Conservation (phyloP, 1,140 invertebrate genomes). For the Leptinotarsa texana region DNA sequence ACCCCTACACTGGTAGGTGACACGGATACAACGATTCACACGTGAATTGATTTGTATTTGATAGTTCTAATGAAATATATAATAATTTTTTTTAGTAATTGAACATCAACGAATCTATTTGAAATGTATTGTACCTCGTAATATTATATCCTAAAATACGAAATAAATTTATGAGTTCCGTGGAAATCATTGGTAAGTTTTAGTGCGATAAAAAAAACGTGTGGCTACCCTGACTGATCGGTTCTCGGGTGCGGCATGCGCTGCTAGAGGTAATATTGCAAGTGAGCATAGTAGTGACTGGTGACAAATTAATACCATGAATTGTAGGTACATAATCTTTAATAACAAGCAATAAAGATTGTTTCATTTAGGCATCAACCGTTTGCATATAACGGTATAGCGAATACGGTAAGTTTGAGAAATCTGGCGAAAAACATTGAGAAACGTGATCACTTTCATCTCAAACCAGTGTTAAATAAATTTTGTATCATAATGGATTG, state of each 20-base stretch:
- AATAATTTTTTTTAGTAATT: too few relatives aligned
- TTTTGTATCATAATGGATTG: constrained; percentile 35
- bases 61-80: too few relatives aligned
- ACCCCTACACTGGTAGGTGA: too few relatives aligned
- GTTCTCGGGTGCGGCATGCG: constrained; percentile 39
- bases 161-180: too few relatives aligned
- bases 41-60: too few relatives aligned
- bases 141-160: too few relatives aligned
- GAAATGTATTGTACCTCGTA: too few relatives aligned
- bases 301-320: constrained; percentile 32
- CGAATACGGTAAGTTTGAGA: constrained; percentile 40
- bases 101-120: too few relatives aligned
- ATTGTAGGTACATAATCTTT: constrained; percentile 32
- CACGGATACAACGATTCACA: too few relatives aligned
- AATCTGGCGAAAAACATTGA: constrained; percentile 15
- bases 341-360: constrained; percentile 29
- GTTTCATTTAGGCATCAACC: constrained; percentile 32
- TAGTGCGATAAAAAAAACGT: too few relatives aligned
- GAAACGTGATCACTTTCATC: constrained; percentile 17
- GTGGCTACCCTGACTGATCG: not conserved
- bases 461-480: constrained; percentile 37
- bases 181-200: too few relatives aligned
- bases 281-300: constrained; percentile 32
- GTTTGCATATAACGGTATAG: constrained; percentile 37
- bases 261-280: constrained; percentile 28